Base-by-base conservation (phyloP, 2,113 vertebrate genomes). In the Epinephelus cyanopodus region DNA sequence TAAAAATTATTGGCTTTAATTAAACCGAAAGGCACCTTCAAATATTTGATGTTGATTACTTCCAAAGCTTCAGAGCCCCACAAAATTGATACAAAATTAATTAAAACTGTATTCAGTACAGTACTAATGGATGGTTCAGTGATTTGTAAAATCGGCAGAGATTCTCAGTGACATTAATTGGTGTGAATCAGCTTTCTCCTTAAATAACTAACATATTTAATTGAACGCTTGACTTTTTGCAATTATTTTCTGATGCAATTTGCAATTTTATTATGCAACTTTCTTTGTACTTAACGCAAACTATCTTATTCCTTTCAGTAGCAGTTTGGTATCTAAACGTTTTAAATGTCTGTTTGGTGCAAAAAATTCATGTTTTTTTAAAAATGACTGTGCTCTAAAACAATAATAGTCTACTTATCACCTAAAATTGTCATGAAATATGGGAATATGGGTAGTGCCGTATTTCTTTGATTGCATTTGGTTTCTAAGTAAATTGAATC, bases 111-210 rank as follows among this genome's bases (percentile, higher is more conserved):
- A 45, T 12, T 45, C 42, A 45, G 42, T 10, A 45, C 42, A 45
- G 42, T 12, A 9, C 2, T 45, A 12, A 45, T 45, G 7, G 23
- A 56, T 48, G 18, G 14, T 37, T 50, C 18, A 64, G 37, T 65
- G 50, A 29, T 56, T 45, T 65, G 37, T 48, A 6, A 80, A 57
- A 57, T 64, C 50, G 45, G n/a, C 12, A 62, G n/a, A 52, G 47
- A 79, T 63, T 68, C 19, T 58, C 25, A 3, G 13, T 23, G 19
- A 33, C 50, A 48, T 47, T 33, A n/a, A 47, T 15, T 73, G 23
- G 5, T 58, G 52, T 57, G 52, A 45, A 27, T 57, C 15, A 1
- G 9, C n/a, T 62, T 23, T 39, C 58, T 62, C 13, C 3, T 61
- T 48, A 29, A 19, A 33, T 75, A 1, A 19, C n/a, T 10, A 50